Evolutionary conservation across 2,797 vertebrate genomes (phyloP).

Genomic region (Apogon talboti): DNA sequence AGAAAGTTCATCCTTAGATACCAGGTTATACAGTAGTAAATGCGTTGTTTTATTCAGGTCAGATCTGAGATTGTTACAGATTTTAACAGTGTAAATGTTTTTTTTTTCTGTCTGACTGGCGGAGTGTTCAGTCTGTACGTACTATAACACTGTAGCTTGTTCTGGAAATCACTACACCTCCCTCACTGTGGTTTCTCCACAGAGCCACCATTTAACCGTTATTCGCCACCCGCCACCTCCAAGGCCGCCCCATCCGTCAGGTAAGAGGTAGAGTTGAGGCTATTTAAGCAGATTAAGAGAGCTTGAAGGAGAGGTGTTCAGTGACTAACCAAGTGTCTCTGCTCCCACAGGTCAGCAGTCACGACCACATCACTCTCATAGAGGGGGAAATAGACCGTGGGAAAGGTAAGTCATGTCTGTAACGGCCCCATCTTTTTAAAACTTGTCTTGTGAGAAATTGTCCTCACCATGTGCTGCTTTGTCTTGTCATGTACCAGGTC

Average conservation of each 20-base stretch:
- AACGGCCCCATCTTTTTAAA: not conserved
- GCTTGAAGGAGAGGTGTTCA: not conserved
- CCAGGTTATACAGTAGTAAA: no score
- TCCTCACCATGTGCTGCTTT: not conserved
- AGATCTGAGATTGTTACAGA: no score
- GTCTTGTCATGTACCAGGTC: constrained; percentile 48
- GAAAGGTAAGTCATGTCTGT: constrained; percentile 60
- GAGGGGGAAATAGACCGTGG: constrained; percentile 73
- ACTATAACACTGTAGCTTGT: not conserved
- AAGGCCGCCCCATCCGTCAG: constrained; percentile 59
- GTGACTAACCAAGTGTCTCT: constrained; percentile 11
- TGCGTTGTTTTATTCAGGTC: no score
- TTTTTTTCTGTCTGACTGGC: no score
- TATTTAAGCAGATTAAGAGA: not conserved
- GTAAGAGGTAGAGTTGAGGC: constrained; percentile 45
- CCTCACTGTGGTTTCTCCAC: constrained; percentile 39
- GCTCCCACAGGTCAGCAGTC: constrained; percentile 62
- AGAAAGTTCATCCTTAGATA: no score
- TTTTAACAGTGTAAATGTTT: no score
- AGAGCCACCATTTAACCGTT: constrained; percentile 90
- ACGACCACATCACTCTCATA: constrained; percentile 61
- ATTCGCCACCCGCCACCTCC: constrained; percentile 85
- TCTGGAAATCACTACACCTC: not conserved
- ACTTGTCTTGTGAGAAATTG: not conserved
- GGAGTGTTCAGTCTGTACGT: no score